These are phyloP conservation scores for Trichosurus vulpecula DNA, from an alignment of 2,797 vertebrate species.

Conservation along the genomic window DNA sequence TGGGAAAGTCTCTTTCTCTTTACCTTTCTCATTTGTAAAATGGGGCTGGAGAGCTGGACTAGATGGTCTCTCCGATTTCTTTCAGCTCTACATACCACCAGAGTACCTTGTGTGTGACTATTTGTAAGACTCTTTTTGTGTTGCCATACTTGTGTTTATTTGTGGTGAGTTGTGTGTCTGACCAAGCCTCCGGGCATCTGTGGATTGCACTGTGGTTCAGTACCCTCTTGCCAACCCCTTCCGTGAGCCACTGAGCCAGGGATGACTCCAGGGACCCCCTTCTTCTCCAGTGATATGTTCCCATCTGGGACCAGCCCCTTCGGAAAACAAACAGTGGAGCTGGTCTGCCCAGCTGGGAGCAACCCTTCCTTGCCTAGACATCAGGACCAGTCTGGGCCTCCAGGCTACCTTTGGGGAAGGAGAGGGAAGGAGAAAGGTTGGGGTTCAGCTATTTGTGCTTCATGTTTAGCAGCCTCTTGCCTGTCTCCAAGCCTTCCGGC, in stretches of 20 bases:
- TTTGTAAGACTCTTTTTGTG: neutral
- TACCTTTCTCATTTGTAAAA: neutral
- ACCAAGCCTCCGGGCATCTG: neutral
- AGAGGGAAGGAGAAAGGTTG: fast-evolving
- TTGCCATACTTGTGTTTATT: neutral
- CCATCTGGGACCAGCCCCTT: neutral
- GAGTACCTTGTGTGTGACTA: neutral
- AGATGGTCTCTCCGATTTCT: neutral
- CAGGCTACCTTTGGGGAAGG: neutral
- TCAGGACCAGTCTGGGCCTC: neutral
- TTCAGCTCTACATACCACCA: neutral
- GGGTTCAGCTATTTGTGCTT: conserved; percentile 9
- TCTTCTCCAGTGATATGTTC: neutral
- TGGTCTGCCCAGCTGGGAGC: neutral
- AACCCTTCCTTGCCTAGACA: neutral
- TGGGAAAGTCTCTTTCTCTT: neutral
- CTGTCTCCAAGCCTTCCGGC: conserved; percentile 32
- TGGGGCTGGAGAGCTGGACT: neutral
- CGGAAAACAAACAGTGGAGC: neutral
- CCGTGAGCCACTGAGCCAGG: neutral
- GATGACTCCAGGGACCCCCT: neutral
- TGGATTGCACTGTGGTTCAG: neutral
- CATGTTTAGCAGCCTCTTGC: conserved; percentile 20
- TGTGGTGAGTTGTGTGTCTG: neutral
- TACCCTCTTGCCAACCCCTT: neutral